Evolutionary conservation across 2,797 vertebrate species (phyloP).

Genomic region (Microctenopoma steveboyesi): DNA sequence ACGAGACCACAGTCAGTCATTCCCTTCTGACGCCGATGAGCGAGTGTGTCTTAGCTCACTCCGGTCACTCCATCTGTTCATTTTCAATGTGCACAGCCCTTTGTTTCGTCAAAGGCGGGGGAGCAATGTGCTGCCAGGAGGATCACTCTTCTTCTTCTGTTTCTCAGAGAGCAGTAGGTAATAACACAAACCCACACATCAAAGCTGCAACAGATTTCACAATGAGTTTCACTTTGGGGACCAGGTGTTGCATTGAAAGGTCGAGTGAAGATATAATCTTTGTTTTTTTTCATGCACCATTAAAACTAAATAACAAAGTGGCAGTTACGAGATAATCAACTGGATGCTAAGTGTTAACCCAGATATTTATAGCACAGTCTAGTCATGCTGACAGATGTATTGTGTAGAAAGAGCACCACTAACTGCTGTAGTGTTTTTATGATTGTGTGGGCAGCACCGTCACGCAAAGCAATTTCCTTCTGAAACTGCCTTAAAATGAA

Average conservation of each 20-base stretch:
- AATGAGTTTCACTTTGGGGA: too few species aligned
- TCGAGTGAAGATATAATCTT: too few species aligned
- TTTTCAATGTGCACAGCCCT: slow-evolving; percentile 21
- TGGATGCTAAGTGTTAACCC: too few species aligned
- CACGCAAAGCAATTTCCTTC: neutral
- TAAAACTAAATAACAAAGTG: too few species aligned
- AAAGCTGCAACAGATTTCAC: neutral
- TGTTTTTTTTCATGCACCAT: too few species aligned
- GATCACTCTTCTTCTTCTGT: neutral
- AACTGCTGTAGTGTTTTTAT: too few species aligned
- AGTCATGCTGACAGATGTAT: too few species aligned
- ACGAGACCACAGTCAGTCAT: slow-evolving; percentile 25
- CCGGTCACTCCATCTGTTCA: neutral
- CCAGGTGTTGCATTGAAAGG: too few species aligned
- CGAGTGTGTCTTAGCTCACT: slow-evolving; percentile 18
- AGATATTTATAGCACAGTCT: too few species aligned
- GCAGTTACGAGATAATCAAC: too few species aligned
- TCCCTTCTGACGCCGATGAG: slow-evolving; percentile 41
- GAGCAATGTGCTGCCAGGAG: slow-evolving; percentile 7
- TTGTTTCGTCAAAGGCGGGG: neutral
- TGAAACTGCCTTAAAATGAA: slow-evolving; percentile 5
- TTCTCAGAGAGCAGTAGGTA: slow-evolving; percentile 2
- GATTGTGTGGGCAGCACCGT: neutral
- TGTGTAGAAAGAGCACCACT: too few species aligned
- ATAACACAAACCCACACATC: slow-evolving; percentile 4